phyloP scores from a whole-genome alignment of 2,888 invertebrate species.

The Patella ulyssiponensis region DNA sequence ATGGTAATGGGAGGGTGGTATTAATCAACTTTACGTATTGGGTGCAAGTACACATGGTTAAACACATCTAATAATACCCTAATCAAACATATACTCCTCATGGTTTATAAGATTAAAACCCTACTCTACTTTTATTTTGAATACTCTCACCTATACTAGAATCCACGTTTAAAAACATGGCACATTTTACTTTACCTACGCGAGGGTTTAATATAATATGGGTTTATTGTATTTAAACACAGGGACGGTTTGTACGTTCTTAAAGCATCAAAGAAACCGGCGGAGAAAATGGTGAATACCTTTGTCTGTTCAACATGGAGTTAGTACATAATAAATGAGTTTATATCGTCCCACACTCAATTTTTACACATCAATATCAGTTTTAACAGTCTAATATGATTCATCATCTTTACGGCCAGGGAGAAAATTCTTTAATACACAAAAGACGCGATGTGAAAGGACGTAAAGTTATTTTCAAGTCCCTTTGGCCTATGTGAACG shows the following conservation, averaged over 20 bases:
- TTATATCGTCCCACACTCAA: not conserved
- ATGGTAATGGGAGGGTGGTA: conserved; percentile 1
- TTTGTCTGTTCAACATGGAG: not conserved
- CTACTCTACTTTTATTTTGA: not conserved
- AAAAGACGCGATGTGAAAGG: not conserved
- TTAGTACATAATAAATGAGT: not conserved
- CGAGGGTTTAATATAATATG: too few relatives aligned
- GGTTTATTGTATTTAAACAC: too few relatives aligned
- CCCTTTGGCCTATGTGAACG: not conserved
- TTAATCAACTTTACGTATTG: not conserved
- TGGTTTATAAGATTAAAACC: conserved; percentile 2
- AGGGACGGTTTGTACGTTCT: not conserved
- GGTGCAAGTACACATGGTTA: conserved; percentile 1
- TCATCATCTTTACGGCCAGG: not conserved
- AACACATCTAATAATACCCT: not conserved
- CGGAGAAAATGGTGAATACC: not conserved
- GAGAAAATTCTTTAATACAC: not conserved
- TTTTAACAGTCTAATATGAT: not conserved
- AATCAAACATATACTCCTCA: not conserved
- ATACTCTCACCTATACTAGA: too few relatives aligned
- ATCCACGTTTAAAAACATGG: too few relatives aligned
- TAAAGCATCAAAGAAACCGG: not conserved
- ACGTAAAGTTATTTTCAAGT: not conserved
- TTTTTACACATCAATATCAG: not conserved
- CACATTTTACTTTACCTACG: too few relatives aligned